Evolutionary conservation across 2,888 invertebrate genomes (phyloP).

Genomic region (Argyresthia goedartella): DNA sequence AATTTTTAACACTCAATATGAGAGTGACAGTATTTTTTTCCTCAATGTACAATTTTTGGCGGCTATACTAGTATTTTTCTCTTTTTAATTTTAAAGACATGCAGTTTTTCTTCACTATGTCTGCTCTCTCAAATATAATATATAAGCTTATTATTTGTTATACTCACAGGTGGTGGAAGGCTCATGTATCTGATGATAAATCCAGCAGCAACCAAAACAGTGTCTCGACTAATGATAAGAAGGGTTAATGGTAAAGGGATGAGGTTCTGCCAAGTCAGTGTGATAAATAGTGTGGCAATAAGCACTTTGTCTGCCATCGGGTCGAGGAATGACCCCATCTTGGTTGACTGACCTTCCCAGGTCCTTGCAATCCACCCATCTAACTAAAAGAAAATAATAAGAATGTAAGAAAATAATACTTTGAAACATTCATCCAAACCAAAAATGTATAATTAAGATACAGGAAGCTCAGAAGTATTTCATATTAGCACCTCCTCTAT

Average conservation of each 20-base stretch:
- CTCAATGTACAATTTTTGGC: too few relatives aligned
- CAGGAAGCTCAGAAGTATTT: too few relatives aligned
- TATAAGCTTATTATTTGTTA: too few relatives aligned
- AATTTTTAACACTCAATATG: too few relatives aligned
- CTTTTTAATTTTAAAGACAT: too few relatives aligned
- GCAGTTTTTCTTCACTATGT: too few relatives aligned
- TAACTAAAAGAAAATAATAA: slow-evolving; percentile 63
- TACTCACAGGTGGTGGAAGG: slow-evolving; percentile 86
- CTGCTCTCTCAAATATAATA: too few relatives aligned
- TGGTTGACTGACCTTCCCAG: slow-evolving; percentile 91
- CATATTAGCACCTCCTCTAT: too few relatives aligned
- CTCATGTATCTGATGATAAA: slow-evolving; percentile 93
- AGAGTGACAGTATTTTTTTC: too few relatives aligned
- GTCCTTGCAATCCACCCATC: slow-evolving; percentile 98
- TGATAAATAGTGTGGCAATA: slow-evolving; percentile 88
- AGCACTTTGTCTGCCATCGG: slow-evolving; percentile 97
- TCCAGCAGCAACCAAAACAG: slow-evolving; percentile 83
- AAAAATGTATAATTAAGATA: too few relatives aligned
- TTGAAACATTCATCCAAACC: neutral
- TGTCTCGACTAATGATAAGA: slow-evolving; percentile 88
- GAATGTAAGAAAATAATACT: neutral
- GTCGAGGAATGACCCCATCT: slow-evolving; percentile 94
- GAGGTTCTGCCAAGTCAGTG: slow-evolving; percentile 86
- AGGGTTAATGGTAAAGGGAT: slow-evolving; percentile 87
- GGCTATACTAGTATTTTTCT: too few relatives aligned